Conservation (phyloP, 2,888 invertebrate genomes). For the Rhamphomyia laevipes region DNA sequence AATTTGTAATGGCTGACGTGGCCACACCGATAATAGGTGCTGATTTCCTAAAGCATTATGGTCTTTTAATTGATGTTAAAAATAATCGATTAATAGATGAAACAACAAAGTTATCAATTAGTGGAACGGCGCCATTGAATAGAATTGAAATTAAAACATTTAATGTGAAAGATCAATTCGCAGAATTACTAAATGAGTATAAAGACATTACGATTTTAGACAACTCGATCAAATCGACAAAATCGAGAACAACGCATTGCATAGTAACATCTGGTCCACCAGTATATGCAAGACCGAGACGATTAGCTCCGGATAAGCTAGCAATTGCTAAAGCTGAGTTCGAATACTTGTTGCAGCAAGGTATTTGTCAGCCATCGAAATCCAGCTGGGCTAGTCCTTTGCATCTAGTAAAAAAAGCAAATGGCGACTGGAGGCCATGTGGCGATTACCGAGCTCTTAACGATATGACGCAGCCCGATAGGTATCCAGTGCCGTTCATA, state of each 20-base stretch:
- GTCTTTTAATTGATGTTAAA: conserved; percentile 1
- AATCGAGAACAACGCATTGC: conserved; percentile 9
- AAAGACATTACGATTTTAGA: background rate
- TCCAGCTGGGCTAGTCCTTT: background rate
- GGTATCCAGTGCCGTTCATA: conserved; percentile 24
- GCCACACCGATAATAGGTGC: conserved; percentile 5
- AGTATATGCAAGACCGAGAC: conserved; percentile 8
- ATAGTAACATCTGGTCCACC: conserved; percentile 12
- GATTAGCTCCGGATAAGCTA: conserved; percentile 9
- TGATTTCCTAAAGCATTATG: conserved; percentile 6
- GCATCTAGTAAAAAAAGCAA: background rate
- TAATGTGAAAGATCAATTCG: background rate
- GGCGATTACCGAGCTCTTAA: conserved; percentile 24
- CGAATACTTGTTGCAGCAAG: background rate
- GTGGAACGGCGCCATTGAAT: background rate
- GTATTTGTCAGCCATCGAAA: background rate
- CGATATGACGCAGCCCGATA: conserved; percentile 22
- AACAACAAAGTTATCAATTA: background rate
- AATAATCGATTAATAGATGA: background rate
- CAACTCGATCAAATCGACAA: background rate
- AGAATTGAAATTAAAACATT: background rate
- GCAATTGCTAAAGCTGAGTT: background rate
- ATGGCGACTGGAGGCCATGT: conserved; percentile 20
- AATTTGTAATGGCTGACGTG: conserved; percentile 3
- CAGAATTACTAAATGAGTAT: background rate